Conservation (phyloP, 2,797 vertebrate species). For the Megaceryle alcyon region DNA sequence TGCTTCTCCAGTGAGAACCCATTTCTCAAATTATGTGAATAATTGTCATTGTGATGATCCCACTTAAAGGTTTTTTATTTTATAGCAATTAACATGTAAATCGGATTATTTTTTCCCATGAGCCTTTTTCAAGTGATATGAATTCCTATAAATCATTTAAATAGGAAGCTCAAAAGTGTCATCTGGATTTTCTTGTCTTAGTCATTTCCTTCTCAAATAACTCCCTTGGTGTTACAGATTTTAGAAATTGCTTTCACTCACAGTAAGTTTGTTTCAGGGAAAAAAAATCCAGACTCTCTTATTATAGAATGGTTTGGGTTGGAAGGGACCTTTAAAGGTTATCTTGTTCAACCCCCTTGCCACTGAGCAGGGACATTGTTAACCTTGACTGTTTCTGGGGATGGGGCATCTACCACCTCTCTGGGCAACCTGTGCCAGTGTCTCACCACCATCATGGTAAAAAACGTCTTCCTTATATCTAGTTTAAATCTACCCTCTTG, state of each 20-base stretch:
- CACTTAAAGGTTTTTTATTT: slow-evolving; percentile 38
- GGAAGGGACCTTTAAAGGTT: background rate
- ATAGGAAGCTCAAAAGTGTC: slow-evolving; percentile 48
- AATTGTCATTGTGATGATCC: slow-evolving; percentile 15
- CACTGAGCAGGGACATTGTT: background rate
- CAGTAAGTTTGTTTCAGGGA: background rate
- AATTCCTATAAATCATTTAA: slow-evolving; percentile 14
- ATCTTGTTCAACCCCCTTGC: background rate
- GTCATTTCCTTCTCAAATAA: slow-evolving; percentile 7
- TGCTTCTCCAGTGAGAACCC: background rate
- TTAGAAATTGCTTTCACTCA: background rate
- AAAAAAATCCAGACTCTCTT: background rate
- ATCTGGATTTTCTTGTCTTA: slow-evolving; percentile 30
- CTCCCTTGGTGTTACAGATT: slow-evolving; percentile 9
- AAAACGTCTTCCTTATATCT: background rate
- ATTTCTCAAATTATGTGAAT: background rate
- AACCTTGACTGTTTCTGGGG: background rate
- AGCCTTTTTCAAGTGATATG: slow-evolving; percentile 38
- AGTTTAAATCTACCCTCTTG: background rate
- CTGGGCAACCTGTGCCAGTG: background rate
- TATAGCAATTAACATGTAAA: slow-evolving; percentile 37
- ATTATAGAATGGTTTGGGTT: background rate
- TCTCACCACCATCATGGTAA: background rate
- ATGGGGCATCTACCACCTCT: background rate
- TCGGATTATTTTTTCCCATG: background rate